phyloP scores from a whole-genome alignment of 2,797 vertebrate genomes.

The Rhadinocentrus ornatus region DNA sequence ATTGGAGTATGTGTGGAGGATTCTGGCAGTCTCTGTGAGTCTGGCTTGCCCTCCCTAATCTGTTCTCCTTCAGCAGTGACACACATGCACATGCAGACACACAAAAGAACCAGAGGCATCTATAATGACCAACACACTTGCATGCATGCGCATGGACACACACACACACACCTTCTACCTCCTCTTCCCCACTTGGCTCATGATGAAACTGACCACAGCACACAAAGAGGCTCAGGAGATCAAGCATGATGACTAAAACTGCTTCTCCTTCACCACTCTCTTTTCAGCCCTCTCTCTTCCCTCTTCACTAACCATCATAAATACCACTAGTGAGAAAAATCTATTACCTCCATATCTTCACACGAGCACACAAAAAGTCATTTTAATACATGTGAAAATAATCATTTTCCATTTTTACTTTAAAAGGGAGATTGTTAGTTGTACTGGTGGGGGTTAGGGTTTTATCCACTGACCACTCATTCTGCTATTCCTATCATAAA shows the following conservation, averaged over 20 bases:
- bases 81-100: slow-evolving; percentile 29
- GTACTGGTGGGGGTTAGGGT: too few species aligned
- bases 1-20: slow-evolving; percentile 68
- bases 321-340: slow-evolving; percentile 65
- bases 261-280: slow-evolving; percentile 68
- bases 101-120: slow-evolving; percentile 49
- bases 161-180: slow-evolving; percentile 3
- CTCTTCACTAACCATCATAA: slow-evolving; percentile 56
- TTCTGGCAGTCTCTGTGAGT: slow-evolving; percentile 75
- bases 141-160: slow-evolving; percentile 2
- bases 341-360: slow-evolving; percentile 60
- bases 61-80: slow-evolving; percentile 77
- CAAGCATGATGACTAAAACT: slow-evolving; percentile 79
- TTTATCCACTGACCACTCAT: neutral
- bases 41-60: slow-evolving; percentile 76
- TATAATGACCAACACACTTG: slow-evolving; percentile 29
- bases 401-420: slow-evolving; percentile 52
- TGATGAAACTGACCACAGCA: slow-evolving; percentile 72
- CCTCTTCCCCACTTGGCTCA: slow-evolving; percentile 55
- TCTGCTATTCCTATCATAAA: neutral
- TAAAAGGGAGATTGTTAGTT: slow-evolving; percentile 23
- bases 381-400: slow-evolving; percentile 55
- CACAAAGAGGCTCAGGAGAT: slow-evolving; percentile 78
- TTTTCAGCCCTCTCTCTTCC: slow-evolving; percentile 33
- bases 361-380: slow-evolving; percentile 53